A percentile compares a stretch with the other conserved stretches of the same genome.
phyloP scores from a whole-genome alignment of 2,113 vertebrate genomes.

The Ciconia maguari region DNA sequence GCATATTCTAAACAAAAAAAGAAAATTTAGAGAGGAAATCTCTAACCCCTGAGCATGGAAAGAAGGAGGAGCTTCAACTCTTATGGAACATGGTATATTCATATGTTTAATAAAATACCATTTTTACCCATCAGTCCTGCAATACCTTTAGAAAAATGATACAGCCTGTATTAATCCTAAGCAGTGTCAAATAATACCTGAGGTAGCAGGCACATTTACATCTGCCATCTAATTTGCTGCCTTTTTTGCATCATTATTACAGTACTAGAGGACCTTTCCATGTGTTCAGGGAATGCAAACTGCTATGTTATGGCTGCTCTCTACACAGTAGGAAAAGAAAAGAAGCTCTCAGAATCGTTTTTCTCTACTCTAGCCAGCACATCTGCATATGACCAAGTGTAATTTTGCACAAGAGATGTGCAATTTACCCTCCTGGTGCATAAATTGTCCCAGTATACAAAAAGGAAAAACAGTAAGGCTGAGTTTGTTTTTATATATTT shows the following conservation, averaged over 20 bases:
- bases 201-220: neutral
- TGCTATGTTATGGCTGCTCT: neutral
- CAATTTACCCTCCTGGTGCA: conserved; percentile 43
- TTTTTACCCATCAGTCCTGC: neutral
- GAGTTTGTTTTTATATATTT: neutral
- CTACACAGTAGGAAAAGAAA: neutral
- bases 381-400: conserved; percentile 6
- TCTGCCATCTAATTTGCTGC: neutral
- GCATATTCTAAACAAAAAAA: neutral
- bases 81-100: neutral
- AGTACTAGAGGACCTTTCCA: neutral
- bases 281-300: neutral
- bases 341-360: neutral
- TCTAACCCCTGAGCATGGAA: neutral
- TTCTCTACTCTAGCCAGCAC: neutral
- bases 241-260: neutral
- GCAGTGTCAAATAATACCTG: neutral
- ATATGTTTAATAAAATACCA: neutral
- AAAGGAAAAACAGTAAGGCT: neutral
- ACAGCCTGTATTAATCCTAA: neutral
- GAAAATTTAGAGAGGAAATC: neutral
- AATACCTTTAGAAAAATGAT: neutral
- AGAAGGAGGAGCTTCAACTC: neutral
- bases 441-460: conserved; percentile 38
- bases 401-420: conserved; percentile 36